Evolutionary conservation across 2,113 vertebrate species (phyloP), one percentile per base, ranked within the genome.

Genomic region (Fulica atra): DNA sequence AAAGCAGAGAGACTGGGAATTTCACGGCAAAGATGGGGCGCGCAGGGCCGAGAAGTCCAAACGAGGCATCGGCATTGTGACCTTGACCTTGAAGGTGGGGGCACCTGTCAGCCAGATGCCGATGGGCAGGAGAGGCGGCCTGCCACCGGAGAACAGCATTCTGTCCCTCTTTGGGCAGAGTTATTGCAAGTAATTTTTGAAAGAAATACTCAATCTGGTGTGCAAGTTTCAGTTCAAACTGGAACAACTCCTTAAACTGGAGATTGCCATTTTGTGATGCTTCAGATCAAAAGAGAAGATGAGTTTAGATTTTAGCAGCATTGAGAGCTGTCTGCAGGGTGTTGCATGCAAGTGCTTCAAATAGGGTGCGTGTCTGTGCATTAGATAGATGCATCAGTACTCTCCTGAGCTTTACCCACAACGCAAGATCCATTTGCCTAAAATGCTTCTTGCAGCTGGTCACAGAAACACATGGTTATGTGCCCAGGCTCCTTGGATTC

Each of bases 21-120:
- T 65, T 16, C 21, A 3, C 6, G 5, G 59, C 10, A 3, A 6
- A 26, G 40, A 7, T 42, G 10, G 31, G 51, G 36, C 50, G 36
- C 9, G 4, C 14, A 1, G 17, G 25, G 5, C 13, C 2, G 2
- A 38, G 20, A 28, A 20, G 29, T 5, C 28, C 33, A 14, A 20
- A 7, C 12, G 4, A 25, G 13, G 59, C 66, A 0, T 7, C 2
- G 5, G 35, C 11, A 9, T n/a, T 10, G 0, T 18, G 68, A 42
- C 68, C 13, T 20, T 56, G 23, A 13, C 7, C 17, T 15, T 23
- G 0, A 11, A 3, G 44, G 11, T 20, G 48, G 44, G 57, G 29
- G 3, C 33, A 1, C 7, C 0, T 44, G 66, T 33, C 31, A 29
- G 70, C 36, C 16, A 6, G 5, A 48, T 15, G 0, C 21, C 19